Percentiles rank a stretch among this genome's conserved stretches.
Evolutionary conservation across 1,140 invertebrate genomes (phyloP).

Genomic region (Drosophila tsacasi): DNA sequence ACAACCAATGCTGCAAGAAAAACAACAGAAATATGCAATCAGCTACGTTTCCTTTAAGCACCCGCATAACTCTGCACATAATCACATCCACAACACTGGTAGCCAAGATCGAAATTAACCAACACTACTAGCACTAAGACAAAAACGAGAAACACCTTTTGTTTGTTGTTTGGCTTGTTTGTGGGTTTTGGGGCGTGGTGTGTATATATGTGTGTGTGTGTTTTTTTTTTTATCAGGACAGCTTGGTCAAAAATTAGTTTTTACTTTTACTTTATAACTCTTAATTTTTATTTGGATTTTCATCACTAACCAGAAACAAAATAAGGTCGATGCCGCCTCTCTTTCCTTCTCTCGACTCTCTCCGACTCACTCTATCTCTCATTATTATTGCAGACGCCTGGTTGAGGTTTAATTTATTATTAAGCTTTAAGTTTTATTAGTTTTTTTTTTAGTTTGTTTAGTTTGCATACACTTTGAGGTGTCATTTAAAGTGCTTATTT

Average conservation of each 20-base stretch:
- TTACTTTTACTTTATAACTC: conserved; percentile 14
- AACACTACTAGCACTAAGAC: conserved; percentile 65
- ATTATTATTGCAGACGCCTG: conserved; percentile 48
- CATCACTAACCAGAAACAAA: conserved; percentile 48
- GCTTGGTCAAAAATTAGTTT: conserved; percentile 13
- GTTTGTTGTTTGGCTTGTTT: conserved; percentile 49
- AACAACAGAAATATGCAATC: conserved; percentile 50
- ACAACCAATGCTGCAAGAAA: conserved; percentile 42
- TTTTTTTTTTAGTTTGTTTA: conserved; percentile 15
- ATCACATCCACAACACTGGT: conserved; percentile 73
- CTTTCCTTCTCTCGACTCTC: conserved; percentile 27
- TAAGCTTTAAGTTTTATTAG: conserved; percentile 23
- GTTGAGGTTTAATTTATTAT: conserved; percentile 49
- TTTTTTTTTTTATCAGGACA: conserved; percentile 14
- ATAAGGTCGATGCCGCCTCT: conserved; percentile 21
- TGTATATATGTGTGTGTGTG: conserved; percentile 14
- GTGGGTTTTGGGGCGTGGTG: conserved; percentile 46
- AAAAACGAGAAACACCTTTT: conserved; percentile 11
- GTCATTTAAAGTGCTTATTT: conserved; percentile 34
- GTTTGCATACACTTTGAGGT: conserved; percentile 36
- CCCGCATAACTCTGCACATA: conserved; percentile 70
- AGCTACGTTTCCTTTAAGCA: conserved; percentile 57
- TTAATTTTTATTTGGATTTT: conserved; percentile 50
- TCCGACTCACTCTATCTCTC: conserved; percentile 33
- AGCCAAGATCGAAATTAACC: conserved; percentile 67